Evolutionary conservation across 2,113 vertebrate species (phyloP).

Genomic region (Hippolais icterina): DNA sequence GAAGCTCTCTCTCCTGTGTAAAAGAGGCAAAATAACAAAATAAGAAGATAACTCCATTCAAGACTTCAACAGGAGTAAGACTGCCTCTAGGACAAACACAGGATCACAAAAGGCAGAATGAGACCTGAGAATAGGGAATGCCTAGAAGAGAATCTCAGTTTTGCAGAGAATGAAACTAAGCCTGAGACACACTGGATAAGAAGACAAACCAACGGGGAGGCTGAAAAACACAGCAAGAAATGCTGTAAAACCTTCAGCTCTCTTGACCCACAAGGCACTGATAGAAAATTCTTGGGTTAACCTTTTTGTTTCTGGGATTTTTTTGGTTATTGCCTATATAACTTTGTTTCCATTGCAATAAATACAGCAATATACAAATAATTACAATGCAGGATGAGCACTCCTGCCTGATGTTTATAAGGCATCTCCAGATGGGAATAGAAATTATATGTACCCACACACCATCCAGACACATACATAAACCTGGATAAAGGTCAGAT

Average conservation of each 20-base stretch:
- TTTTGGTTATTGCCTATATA: not conserved
- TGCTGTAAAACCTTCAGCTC: not conserved
- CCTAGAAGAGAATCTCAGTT: not conserved
- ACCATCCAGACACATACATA: too few relatives aligned
- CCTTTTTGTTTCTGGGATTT: not conserved
- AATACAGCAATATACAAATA: not conserved
- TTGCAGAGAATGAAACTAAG: not conserved
- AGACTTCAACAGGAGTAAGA: not conserved
- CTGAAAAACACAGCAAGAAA: not conserved
- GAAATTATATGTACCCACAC: fast-evolving
- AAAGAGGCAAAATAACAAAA: not conserved
- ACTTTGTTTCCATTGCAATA: not conserved
- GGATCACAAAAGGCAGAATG: not conserved
- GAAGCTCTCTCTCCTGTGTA: not conserved
- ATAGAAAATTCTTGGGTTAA: not conserved
- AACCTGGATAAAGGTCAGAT: not conserved
- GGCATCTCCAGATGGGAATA: not conserved
- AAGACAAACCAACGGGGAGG: not conserved
- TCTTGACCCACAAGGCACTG: not conserved
- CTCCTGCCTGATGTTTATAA: not conserved
- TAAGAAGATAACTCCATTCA: not conserved
- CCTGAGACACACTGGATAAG: not conserved
- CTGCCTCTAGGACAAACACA: not conserved
- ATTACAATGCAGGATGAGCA: not conserved
- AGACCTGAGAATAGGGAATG: not conserved